Base-by-base conservation (phyloP, 2,113 vertebrate genomes). In the Holacanthus passer region DNA sequence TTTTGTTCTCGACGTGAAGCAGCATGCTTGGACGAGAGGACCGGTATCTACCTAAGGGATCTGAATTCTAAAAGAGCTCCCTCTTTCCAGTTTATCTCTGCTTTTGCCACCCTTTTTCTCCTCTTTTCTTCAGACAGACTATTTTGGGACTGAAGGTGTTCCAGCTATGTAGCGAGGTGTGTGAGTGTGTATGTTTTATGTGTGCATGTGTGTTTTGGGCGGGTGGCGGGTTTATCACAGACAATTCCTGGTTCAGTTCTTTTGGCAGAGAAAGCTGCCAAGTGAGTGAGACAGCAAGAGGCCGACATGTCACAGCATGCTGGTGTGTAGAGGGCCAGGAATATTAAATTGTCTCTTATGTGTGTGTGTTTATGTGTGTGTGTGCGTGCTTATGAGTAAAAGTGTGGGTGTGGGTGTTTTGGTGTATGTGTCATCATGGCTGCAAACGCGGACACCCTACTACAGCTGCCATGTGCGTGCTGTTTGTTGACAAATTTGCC, bases 401-500 rank as follows among this genome's bases (percentile, higher is more conserved):
- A 80, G 70, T 58, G 73, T 76, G 77, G 79, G 84, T 77, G 87
- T 73, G 69, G 66, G 70, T 66, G 56, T 84, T 70, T 82, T 71
- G 81, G 48, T 66, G 67, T 59, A 59, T 84, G 87, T 68, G 68
- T 89, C 89, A 90, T 73, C 3, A 6, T 13, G 39, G 24, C 73
- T 81, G 22, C 64, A 41, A 67, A 84, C 2, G 16, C 17, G 13
- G 70, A 64, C 52, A 62, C 50, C 22, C 60, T 79, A 81, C 80
- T 83, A 80, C 77, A 24, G 78, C 88, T 85, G 89, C 84, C 90
- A 88, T 91, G 90, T 88, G 88, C 81, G 63, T 77, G 70, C 65
- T 82, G 79, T 87, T 92, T 93, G 92, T 93, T 93, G 90, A 91
- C 91, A 93, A 84, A 88, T 92, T 84, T 19, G 59, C 81, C 55